Percentiles rank a stretch among this genome's conserved stretches.
Conservation (phyloP, 2,113 vertebrate genomes). For the Misgurnus anguillicaudatus region DNA sequence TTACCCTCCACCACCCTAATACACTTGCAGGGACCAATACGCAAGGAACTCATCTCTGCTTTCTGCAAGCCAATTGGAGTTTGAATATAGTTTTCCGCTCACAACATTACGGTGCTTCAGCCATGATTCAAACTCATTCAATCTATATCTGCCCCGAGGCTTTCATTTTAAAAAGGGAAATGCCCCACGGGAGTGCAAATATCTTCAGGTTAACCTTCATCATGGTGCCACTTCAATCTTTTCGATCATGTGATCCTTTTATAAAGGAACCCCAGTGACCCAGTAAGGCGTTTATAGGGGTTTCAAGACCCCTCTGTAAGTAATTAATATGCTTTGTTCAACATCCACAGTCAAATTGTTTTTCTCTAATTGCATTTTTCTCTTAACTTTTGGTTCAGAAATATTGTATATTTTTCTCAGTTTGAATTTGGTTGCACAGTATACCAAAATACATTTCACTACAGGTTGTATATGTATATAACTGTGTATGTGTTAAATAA, state of each 20-base stretch:
- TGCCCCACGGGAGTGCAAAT: background rate
- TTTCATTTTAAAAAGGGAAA: constrained; percentile 6
- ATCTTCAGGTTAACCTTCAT: background rate
- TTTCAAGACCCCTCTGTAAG: background rate
- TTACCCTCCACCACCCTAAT: background rate
- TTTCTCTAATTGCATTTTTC: too few species aligned
- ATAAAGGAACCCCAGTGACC: background rate
- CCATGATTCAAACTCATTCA: constrained; percentile 9
- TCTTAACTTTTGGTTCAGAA: too few species aligned
- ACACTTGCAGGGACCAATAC: background rate
- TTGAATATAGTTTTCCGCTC: background rate
- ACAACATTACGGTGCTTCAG: background rate
- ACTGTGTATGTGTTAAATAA: too few species aligned
- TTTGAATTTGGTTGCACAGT: too few species aligned
- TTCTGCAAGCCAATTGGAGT: constrained; percentile 6
- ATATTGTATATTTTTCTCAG: too few species aligned
- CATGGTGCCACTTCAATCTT: background rate
- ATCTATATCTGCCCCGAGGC: background rate
- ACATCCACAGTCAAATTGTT: background rate
- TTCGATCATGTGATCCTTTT: background rate
- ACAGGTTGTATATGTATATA: too few species aligned
- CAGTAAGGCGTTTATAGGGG: background rate
- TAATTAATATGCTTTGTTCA: background rate
- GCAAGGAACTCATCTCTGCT: background rate
- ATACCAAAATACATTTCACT: too few species aligned